Percentiles rank a stretch among this genome's conserved stretches.
These are phyloP conservation scores for Tyrannus savana DNA, from an alignment of 2,113 vertebrate genomes.

Conservation along the genomic window DNA sequence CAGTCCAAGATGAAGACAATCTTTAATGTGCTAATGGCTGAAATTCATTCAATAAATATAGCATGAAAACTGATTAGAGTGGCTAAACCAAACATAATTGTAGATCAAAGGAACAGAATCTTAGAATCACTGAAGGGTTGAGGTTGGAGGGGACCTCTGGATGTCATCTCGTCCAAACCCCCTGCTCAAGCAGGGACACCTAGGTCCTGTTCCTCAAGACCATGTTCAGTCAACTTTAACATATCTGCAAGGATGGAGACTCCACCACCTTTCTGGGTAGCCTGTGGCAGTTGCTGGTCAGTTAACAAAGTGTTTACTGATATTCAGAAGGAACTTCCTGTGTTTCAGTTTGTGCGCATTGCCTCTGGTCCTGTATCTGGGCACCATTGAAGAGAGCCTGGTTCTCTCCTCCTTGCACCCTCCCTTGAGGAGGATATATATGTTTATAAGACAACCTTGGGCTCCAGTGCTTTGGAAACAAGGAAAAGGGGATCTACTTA, in stretches of 20 bases:
- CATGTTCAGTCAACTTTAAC: neutral
- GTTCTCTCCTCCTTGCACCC: neutral
- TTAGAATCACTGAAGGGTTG: neutral
- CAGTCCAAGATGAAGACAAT: neutral
- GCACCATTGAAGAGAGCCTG: neutral
- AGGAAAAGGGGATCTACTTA: neutral
- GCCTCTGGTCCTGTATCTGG: neutral
- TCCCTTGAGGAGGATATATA: neutral
- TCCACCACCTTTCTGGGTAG: neutral
- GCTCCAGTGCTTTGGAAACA: neutral
- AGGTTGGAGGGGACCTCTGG: neutral
- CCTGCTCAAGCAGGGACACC: neutral
- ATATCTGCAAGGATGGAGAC: neutral
- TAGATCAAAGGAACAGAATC: neutral
- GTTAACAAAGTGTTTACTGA: neutral
- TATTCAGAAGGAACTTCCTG: neutral
- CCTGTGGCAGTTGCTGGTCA: neutral
- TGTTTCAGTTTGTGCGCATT: neutral
- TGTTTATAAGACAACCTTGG: neutral
- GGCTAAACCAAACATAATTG: neutral
- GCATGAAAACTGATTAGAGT: neutral
- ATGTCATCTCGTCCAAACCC: neutral
- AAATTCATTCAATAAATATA: neutral
- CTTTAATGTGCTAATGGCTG: neutral
- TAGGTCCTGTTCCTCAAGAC: neutral